Percentiles rank a stretch among this genome's conserved stretches.
Conservation (phyloP, 1,140 invertebrate species). For the Fopius arisanus region DNA sequence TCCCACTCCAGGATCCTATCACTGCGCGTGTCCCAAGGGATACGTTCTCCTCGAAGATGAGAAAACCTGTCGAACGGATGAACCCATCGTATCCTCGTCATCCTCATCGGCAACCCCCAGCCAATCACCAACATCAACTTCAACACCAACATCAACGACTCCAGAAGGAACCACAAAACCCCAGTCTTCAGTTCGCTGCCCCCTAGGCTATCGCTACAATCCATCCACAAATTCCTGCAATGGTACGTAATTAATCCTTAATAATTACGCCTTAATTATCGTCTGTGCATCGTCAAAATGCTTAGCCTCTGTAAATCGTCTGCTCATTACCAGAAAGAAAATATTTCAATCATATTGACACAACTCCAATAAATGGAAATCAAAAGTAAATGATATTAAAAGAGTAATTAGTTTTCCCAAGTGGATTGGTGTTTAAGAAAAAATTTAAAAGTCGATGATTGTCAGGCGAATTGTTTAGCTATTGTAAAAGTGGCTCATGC, state of each 20-base stretch:
- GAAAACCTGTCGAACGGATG: constrained; percentile 69
- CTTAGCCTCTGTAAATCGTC: not conserved
- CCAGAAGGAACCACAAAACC: constrained; percentile 31
- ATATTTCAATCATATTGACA: no score
- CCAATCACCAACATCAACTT: constrained; percentile 33
- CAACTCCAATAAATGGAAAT: no score
- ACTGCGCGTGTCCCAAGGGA: constrained; percentile 77
- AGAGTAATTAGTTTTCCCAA: no score
- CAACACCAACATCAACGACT: constrained; percentile 30
- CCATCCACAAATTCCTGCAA: constrained; percentile 70
- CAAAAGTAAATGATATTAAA: no score
- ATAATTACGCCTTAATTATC: not conserved
- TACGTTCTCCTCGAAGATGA: constrained; percentile 74
- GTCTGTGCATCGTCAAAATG: constrained; percentile 16
- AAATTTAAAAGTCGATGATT: no score
- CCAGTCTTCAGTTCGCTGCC: constrained; percentile 60
- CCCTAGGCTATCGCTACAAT: constrained; percentile 72
- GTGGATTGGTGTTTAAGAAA: no score
- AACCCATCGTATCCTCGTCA: constrained; percentile 57
- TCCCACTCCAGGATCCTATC: constrained; percentile 73
- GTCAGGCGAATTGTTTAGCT: constrained; percentile 61
- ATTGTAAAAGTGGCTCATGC: constrained; percentile 73
- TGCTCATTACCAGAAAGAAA: no score
- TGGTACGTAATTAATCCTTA: constrained; percentile 63
- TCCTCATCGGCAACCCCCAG: constrained; percentile 19